Evolutionary conservation across 2,888 invertebrate genomes (phyloP).

Genomic region (Oconnorella tubifera): DNA sequence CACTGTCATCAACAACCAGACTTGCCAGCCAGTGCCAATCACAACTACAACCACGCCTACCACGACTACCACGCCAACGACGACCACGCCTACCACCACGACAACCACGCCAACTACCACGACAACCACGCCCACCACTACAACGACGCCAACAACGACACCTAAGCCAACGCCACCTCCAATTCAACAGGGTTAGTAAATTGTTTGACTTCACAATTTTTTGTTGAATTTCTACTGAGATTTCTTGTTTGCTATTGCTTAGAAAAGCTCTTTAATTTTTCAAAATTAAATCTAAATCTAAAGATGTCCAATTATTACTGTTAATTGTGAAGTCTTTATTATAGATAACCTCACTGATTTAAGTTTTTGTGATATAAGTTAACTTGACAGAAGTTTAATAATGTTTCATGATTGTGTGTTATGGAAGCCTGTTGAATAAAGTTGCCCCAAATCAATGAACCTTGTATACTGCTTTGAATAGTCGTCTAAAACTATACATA

Average conservation of each 20-base stretch:
- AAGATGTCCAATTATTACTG: neutral
- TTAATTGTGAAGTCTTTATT: too few species aligned
- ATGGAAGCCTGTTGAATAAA: too few species aligned
- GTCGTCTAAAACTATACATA: too few species aligned
- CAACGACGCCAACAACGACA: neutral
- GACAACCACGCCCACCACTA: neutral
- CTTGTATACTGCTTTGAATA: too few species aligned
- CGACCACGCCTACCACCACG: neutral
- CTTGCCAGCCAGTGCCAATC: neutral
- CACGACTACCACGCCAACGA: too few species aligned
- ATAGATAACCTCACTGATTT: too few species aligned
- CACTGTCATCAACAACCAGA: slow-evolving; percentile 1
- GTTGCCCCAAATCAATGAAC: too few species aligned
- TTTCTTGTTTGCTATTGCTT: neutral
- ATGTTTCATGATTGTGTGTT: too few species aligned
- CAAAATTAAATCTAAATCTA: neutral
- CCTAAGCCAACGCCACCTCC: neutral
- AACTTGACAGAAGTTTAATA: too few species aligned
- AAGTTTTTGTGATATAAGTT: too few species aligned
- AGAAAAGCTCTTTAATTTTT: too few species aligned
- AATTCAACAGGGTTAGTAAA: neutral
- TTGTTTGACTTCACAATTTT: neutral
- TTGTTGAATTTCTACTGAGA: neutral
- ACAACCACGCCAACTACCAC: neutral
- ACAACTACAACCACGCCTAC: neutral